Evolutionary conservation across 2,888 invertebrate genomes (phyloP).

Genomic region (Camponotus fellah): DNA sequence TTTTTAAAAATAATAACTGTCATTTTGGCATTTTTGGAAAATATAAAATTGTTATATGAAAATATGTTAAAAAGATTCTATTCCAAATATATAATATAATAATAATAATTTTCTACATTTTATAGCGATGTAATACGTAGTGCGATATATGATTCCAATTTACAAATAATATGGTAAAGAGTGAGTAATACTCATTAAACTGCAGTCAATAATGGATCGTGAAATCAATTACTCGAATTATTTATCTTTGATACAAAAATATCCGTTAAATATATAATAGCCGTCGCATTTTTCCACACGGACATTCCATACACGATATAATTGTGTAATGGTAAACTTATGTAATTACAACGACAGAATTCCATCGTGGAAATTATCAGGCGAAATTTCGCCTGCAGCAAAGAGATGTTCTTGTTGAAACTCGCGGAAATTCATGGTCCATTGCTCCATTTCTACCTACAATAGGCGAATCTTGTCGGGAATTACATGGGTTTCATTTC

Average conservation of each 20-base stretch:
- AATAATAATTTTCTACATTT: not conserved
- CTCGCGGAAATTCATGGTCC: slow-evolving; percentile 34
- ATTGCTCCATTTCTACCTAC: slow-evolving; percentile 52
- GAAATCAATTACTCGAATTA: slow-evolving; percentile 9
- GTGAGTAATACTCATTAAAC: slow-evolving; percentile 12
- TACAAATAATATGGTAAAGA: slow-evolving; percentile 20
- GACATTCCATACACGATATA: slow-evolving; percentile 1
- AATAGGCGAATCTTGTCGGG: slow-evolving; percentile 34
- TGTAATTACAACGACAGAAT: slow-evolving; percentile 46
- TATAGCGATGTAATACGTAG: not conserved
- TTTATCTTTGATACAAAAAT: slow-evolving; percentile 8
- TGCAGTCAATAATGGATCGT: slow-evolving; percentile 11
- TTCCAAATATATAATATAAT: no score
- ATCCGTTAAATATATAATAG: not conserved
- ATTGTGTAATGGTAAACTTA: slow-evolving; percentile 38
- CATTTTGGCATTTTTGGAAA: not conserved
- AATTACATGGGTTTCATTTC: slow-evolving; percentile 51
- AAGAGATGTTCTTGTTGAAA: slow-evolving; percentile 27
- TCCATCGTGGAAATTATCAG: slow-evolving; percentile 19
- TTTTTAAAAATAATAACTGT: not conserved
- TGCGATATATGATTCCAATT: not conserved
- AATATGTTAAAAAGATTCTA: not conserved
- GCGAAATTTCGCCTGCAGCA: slow-evolving; percentile 41
- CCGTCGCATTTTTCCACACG: slow-evolving; percentile 4
- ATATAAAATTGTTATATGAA: not conserved